Evolutionary conservation across 1,140 invertebrate species (phyloP), one percentile per base, ranked within the genome.

Genomic region (Drosophila serrata): DNA sequence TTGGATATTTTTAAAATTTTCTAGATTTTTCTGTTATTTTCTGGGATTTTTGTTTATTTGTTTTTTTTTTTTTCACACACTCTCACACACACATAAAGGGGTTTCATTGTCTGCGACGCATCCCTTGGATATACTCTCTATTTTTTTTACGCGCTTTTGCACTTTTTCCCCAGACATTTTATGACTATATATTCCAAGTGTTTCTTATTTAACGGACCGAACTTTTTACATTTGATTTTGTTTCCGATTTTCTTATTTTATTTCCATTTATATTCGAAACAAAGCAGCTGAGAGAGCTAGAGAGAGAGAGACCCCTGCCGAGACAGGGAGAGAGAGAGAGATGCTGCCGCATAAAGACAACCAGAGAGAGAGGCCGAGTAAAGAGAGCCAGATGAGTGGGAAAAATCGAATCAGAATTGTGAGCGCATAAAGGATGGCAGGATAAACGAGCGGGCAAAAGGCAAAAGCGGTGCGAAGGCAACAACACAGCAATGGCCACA

Each of bases 391-490:
- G 81, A 63, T 80, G 77, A 58, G 67, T 62, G 73, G 59, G 79
- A 81, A 90, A 88, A 88, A 90, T 88, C 84, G 84, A 88, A 88
- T 88, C 84, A 88, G 77, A 90, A 88, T 85, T 67, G 62, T 62
- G 65, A 58, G 73, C 43, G 40, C 53, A 64, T 84, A 81, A 88
- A 88, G 84, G 84, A 88, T 72, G 53, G 59, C 68, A 81, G 85
- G 81, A 90, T 88, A 88, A 90, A 90, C 68, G 75, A 81, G 68
- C 45, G 45, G 77, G 37, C 49, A 48, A 6, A 6, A 72, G 64
- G 29, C 62, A 40, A 17, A 53, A 58, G 33, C 62, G 45, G 69
- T 61, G 45, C 67, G 40, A 81, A 65, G 63, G 49, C 74, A 78
- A 69, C 82, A 69, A 69, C 65, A 69, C 57, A 81, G 63, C 74